Evolutionary conservation across 1,140 invertebrate species (phyloP), one percentile per base, ranked within the genome.

Genomic region (Eumaeus atala): DNA sequence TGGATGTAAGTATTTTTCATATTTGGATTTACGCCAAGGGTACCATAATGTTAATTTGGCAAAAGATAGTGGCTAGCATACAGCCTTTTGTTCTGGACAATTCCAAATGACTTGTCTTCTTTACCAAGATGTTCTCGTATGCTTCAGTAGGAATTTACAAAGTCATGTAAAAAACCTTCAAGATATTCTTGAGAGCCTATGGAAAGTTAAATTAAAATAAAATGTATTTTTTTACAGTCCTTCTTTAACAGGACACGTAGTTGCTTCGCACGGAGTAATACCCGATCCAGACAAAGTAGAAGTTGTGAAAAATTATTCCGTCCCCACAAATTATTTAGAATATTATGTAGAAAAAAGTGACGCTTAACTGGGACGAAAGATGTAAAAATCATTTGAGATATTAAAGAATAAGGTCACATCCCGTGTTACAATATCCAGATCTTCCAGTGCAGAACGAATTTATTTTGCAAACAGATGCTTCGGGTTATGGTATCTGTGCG

Each of bases 61-160:
- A 3, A 33, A 18, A 11, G 21, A n/a, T 1, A 48, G 47, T 12
- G 0, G 53, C 11, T 52, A 51, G 16, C 6, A 28, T 53, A 52
- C 50, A 51, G 56, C 50, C 28, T 58, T 53, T 58, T 42, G 48
- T 51, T 44, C 48, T 9, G 56, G 18, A 6, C 47, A 17, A 21
- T 57, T 16, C 17, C 44, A 11, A 18, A 48, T 48, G 16, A 48
- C 44, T 1, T 42, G 38, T 42, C 12, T 42, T 11, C 7, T 42
- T 42, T 42, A 42, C 16, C 16, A n/a, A 42, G 38, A 40, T 9
- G 36, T 6, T n/a, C 9, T 37, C 9, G n/a, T 37, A 11, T 3
- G 4, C 9, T 37, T 37, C 9, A 9, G 36, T 3, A 2, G 6
- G 2, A 28, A 28, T 28, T 28, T 28, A 28, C 21, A 28, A 28